Conservation (phyloP, 53 echinoderm and acorn worm species). For the Zoroaster sp. region DNA sequence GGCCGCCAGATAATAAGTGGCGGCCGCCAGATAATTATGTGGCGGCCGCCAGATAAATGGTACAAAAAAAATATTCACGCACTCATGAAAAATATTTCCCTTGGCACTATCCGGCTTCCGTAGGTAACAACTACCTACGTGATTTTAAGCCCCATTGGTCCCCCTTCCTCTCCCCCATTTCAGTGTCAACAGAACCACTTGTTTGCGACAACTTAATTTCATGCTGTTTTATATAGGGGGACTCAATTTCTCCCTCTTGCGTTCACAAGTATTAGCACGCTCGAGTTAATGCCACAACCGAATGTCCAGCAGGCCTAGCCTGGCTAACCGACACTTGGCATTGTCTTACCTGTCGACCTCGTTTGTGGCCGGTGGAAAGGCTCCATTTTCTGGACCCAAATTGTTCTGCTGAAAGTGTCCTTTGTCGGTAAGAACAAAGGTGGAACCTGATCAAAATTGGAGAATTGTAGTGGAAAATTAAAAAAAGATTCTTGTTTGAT, state of each 20-base stretch:
- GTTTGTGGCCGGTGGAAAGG: not conserved
- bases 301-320: not conserved
- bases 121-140: no score
- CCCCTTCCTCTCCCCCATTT: no score
- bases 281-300: not conserved
- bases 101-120: no score
- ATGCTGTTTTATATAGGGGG: no score
- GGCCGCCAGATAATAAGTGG: no score
- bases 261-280: not conserved
- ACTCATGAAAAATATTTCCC: no score
- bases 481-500: not conserved
- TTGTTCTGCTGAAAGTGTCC: not conserved
- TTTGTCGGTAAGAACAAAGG: constrained; percentile 25
- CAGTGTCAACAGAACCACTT: no score
- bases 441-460: constrained; percentile 19
- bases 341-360: constrained; percentile 41
- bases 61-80: no score
- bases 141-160: no score
- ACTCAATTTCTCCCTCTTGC: not conserved
- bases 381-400: constrained; percentile 36
- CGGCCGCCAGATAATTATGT: no score
- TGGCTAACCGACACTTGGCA: not conserved
- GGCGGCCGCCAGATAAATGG: no score
- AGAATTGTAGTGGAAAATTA: constrained; percentile 35
- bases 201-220: no score